Evolutionary conservation across 23 tunicate genomes (phyloP).

Genomic region (Halocynthia roretzi): DNA sequence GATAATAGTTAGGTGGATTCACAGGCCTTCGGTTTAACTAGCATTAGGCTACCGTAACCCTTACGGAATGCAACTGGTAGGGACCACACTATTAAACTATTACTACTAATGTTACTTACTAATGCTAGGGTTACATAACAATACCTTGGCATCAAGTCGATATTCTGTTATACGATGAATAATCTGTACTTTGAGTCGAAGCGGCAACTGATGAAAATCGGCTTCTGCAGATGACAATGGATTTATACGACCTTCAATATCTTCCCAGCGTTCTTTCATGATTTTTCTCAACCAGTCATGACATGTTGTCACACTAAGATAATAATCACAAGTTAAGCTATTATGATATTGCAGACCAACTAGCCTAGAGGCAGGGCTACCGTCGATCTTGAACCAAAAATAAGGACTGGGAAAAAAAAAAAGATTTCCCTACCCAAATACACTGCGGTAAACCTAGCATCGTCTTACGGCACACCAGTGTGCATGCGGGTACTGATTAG

Average conservation of each 20-base stretch:
- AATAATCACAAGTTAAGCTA: background rate
- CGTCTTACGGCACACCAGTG: no score
- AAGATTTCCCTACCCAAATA: no score
- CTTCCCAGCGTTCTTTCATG: conserved; percentile 88
- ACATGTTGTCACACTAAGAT: conserved; percentile 57
- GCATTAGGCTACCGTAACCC: background rate
- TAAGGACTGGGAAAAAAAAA: no score
- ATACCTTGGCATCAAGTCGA: conserved; percentile 74
- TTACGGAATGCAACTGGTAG: background rate
- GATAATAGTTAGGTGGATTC: no score
- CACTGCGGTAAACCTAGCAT: no score
- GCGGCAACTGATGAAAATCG: conserved; percentile 76
- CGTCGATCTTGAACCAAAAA: no score
- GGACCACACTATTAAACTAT: background rate
- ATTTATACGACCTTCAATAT: conserved; percentile 70
- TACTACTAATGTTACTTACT: background rate
- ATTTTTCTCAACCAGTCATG: conserved; percentile 73
- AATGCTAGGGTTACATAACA: no score
- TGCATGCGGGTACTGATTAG: no score
- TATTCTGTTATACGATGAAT: conserved; percentile 90
- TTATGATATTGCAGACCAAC: no score
- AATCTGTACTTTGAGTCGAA: conserved; percentile 72
- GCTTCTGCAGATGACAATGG: conserved; percentile 70
- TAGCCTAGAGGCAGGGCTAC: no score
- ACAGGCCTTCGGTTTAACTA: no score